phyloP scores from a whole-genome alignment of 1,140 invertebrate genomes.

The Orius insidiosus region DNA sequence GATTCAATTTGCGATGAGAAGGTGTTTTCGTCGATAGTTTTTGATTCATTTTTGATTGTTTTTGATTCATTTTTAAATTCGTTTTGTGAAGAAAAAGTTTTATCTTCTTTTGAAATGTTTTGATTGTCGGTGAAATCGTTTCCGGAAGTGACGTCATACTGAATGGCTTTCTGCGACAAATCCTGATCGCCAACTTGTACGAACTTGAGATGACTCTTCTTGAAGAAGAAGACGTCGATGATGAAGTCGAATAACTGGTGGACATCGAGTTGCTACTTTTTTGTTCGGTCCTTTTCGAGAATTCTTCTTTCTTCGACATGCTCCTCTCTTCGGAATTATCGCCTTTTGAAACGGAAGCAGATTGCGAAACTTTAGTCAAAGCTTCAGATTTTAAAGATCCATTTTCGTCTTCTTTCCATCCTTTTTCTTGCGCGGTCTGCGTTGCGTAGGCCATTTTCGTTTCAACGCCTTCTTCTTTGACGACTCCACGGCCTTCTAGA shows the following conservation, averaged over 20 bases:
- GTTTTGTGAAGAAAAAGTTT: too few species aligned
- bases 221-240: constrained; percentile 12
- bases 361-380: not conserved
- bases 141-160: too few species aligned
- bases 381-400: constrained; percentile 2
- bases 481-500: constrained; percentile 10
- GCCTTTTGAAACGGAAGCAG: constrained; percentile 14
- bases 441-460: constrained; percentile 7
- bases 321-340: constrained; percentile 4
- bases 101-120: too few species aligned
- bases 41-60: too few species aligned
- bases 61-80: too few species aligned
- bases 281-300: not conserved
- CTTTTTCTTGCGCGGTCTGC: constrained; percentile 9
- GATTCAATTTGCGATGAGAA: too few species aligned
- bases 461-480: constrained; percentile 15
- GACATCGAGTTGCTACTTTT: not conserved
- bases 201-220: not conserved
- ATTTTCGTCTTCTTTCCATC: constrained; percentile 11
- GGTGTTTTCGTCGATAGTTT: too few species aligned
- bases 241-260: constrained; percentile 12
- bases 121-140: too few species aligned
- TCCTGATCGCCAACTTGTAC: too few species aligned
- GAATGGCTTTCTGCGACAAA: too few species aligned
- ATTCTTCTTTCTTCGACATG: not conserved